A percentile compares a stretch with the other conserved stretches of the same genome.
Conservation (phyloP, 1,140 invertebrate genomes). For the Hestina assimilis region DNA sequence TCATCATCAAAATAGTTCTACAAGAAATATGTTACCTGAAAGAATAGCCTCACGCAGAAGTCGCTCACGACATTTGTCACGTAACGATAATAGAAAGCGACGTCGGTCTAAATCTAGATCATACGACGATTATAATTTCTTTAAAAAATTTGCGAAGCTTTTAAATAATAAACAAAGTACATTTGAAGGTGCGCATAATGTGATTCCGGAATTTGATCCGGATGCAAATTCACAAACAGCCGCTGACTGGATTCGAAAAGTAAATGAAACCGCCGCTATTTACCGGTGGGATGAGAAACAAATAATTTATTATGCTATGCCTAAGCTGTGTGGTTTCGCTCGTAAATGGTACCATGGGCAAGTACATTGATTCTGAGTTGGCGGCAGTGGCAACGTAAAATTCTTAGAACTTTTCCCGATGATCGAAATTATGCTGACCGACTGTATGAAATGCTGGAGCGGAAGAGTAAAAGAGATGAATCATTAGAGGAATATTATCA, state of each 20-base stretch:
- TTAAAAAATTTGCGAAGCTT: too few species aligned
- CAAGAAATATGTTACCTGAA: too few species aligned
- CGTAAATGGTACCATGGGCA: slow-evolving; percentile 17
- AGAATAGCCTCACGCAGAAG: too few species aligned
- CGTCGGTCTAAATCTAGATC: too few species aligned
- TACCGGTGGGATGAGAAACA: slow-evolving; percentile 19
- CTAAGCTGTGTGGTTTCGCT: slow-evolving; percentile 15
- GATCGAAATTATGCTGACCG: slow-evolving; percentile 11
- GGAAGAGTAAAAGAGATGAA: slow-evolving; percentile 6
- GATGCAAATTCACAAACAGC: slow-evolving; percentile 6
- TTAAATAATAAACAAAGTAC: too few species aligned
- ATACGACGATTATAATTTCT: too few species aligned
- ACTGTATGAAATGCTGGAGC: slow-evolving; percentile 7
- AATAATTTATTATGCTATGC: slow-evolving; percentile 14
- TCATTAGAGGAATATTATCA: slow-evolving; percentile 11
- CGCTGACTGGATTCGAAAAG: slow-evolving; percentile 14
- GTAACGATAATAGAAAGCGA: too few species aligned
- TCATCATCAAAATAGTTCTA: too few species aligned
- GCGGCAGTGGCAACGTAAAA: slow-evolving; percentile 13
- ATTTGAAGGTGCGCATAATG: neutral
- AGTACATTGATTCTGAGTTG: slow-evolving; percentile 9
- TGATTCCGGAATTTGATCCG: slow-evolving; percentile 10
- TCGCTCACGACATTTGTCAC: too few species aligned
- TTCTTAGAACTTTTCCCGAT: slow-evolving; percentile 8
- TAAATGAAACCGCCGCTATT: slow-evolving; percentile 18